Evolutionary conservation across 92 coral and sea anemone genomes (phyloP), one percentile per base, ranked within the genome.

Genomic region (Blastomussa wellsi): DNA sequence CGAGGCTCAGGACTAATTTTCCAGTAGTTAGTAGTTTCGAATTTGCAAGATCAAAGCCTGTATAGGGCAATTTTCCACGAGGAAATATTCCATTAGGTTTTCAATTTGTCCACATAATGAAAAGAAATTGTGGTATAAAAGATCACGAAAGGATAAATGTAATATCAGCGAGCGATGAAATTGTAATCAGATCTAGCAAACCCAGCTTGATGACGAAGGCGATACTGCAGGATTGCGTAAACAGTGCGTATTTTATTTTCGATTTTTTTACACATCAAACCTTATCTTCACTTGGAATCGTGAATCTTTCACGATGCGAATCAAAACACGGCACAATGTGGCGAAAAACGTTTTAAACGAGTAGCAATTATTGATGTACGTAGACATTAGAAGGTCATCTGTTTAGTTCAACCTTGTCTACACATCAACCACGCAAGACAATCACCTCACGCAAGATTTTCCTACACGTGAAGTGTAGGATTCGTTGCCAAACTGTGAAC

Each of bases 351-450:
- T 28, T 70, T 72, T 38, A 51, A 71, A 82, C 71, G 78, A 70
- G 84, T 67, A 15, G 86, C 78, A 82, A 82, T 82, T 82, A 82
- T 72, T 53, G 53, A 70, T 36, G 67, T 9, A 24, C 39, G 69
- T 24, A 72, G 86, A 68, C 86, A 15, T n/a, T 51, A 51, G 68
- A 35, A 70, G 86, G 86, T 82, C 86, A 82, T 53, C 70, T 52
- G 69, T 28, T 44, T 39, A 29, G 69, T 36, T 52, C 70, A 44
- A 53, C 51, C 78, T 52, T 82, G 86, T 72, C 86, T 82, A 32
- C 86, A 35, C 36, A 53, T 52, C 69, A 72, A 71, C 70, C 78
- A 72, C 78, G 86, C 86, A 57, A 82, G 33, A 57, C 66, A 72
- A 67, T 24, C 29, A 70, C 20, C 44, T 82, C 86, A 82, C 86